Percentiles rank a stretch among this genome's conserved stretches.
These are phyloP conservation scores for Andricus grossulariae DNA, from an alignment of 1,140 invertebrate species.

Conservation along the genomic window DNA sequence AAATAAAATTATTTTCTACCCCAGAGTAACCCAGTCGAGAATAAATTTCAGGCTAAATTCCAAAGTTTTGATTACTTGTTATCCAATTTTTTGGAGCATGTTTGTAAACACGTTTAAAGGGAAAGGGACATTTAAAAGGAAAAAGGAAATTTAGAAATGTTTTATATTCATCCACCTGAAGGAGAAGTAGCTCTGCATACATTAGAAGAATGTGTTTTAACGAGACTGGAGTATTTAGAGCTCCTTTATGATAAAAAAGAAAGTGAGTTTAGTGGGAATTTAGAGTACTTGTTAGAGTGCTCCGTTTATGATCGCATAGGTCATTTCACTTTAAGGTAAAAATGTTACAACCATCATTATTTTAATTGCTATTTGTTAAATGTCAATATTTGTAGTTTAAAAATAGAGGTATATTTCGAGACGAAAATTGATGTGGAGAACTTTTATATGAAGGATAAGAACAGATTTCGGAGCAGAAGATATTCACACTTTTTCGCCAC, in stretches of 20 bases:
- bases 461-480: conserved; percentile 42
- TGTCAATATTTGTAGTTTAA: no score
- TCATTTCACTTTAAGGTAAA: conserved; percentile 77
- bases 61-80: no score
- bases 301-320: conserved; percentile 77
- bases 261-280: conserved; percentile 64
- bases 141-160: conserved; percentile 54
- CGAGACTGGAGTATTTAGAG: conserved; percentile 68
- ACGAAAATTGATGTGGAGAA: no score
- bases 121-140: no score
- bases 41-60: no score
- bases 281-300: conserved; percentile 79
- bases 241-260: conserved; percentile 53
- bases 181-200: conserved; percentile 61
- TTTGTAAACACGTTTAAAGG: no score
- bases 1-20: no score
- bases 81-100: no score
- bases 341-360: conserved; percentile 51
- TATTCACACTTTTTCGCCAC: no score
- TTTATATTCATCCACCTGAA: conserved; percentile 67
- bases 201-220: conserved; percentile 66
- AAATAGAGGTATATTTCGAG: no score
- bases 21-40: no score
- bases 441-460: conserved; percentile 45
- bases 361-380: no score